Base-by-base conservation (phyloP, 2,888 invertebrate genomes). In the Aphrophora alni region DNA sequence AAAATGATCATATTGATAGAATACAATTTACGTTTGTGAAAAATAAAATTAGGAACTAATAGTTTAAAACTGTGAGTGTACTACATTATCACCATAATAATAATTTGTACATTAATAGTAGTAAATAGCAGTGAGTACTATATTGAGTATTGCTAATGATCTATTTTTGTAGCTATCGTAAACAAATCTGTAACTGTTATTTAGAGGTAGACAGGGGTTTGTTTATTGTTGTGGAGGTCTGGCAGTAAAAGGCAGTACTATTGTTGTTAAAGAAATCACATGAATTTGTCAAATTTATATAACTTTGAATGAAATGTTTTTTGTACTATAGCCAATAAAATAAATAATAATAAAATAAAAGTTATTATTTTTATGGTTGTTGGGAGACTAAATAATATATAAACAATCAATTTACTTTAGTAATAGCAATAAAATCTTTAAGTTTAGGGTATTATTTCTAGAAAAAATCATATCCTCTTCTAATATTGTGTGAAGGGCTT, bases 11-110 rank as follows among this genome's bases (percentile, higher is more conserved):
- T 10, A 59, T 14, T 21, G 59, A 59, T 21, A 59, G 21, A 59
- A 21, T 59, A 59, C 21, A 59, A 59, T 59, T 59, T 59, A 21
- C 14, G n/a, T 59, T 21, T 21, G n/a, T n/a, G 21, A 59, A 33
- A 59, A 59, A 21, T 59, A 59, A 59, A 59, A 59, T 59, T 59
- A 59, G 59, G 59, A 59, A 59, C 59, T 59, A 59, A 59, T 59
- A 59, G n/a, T 59, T 59, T 59, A 59, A 59, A 59, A 59, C 59
- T 59, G 59, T 59, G 59, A 59, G 59, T 59, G 59, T 59, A 59
- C 59, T 59, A 33, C 14, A 21, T 59, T 59, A 59, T 59, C 59
- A 59, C 59, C 59, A 59, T 59, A 59, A 59, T 21, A 59, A 59
- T 59, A 59, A 59, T 59, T 59, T 59, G 59, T 59, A 59, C 59